Evolutionary conservation across 1,140 invertebrate species (phyloP).

Genomic region (Ooceraea biroi): DNA sequence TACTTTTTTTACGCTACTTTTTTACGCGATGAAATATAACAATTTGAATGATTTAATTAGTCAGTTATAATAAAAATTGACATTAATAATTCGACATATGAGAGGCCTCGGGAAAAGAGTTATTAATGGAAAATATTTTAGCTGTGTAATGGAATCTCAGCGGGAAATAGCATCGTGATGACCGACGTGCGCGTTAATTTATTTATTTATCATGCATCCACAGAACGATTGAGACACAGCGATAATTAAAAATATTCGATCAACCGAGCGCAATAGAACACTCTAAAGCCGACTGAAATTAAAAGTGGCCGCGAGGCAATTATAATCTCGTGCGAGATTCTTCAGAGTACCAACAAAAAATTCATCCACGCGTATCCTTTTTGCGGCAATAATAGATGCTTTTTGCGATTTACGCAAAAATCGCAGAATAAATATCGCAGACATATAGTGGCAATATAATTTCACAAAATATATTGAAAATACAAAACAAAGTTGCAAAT

Average conservation of each 20-base stretch:
- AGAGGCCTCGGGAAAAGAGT: slow-evolving; percentile 17
- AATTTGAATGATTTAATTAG: slow-evolving; percentile 11
- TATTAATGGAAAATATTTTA: slow-evolving; percentile 48
- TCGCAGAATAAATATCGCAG: background rate
- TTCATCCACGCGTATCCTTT: background rate
- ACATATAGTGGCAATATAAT: background rate
- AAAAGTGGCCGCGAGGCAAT: slow-evolving; percentile 37
- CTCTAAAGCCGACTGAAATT: slow-evolving; percentile 4
- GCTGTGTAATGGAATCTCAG: background rate
- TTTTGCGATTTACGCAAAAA: slow-evolving; percentile 3
- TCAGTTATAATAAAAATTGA: slow-evolving; percentile 42
- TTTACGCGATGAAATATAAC: background rate
- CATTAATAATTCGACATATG: background rate
- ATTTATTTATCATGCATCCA: slow-evolving; percentile 71
- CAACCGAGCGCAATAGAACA: slow-evolving; percentile 64
- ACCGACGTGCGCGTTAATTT: slow-evolving; percentile 49
- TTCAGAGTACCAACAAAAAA: slow-evolving; percentile 26
- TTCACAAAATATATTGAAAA: background rate
- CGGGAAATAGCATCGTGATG: slow-evolving; percentile 17
- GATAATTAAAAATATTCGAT: slow-evolving; percentile 83
- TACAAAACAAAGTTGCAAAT: background rate
- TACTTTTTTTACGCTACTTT: background rate
- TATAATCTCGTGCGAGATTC: slow-evolving; percentile 24
- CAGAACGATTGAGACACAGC: slow-evolving; percentile 28
- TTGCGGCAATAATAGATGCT: background rate